Evolutionary conservation across 2,888 invertebrate species (phyloP).

Genomic region (Barypeithes pellucidus): DNA sequence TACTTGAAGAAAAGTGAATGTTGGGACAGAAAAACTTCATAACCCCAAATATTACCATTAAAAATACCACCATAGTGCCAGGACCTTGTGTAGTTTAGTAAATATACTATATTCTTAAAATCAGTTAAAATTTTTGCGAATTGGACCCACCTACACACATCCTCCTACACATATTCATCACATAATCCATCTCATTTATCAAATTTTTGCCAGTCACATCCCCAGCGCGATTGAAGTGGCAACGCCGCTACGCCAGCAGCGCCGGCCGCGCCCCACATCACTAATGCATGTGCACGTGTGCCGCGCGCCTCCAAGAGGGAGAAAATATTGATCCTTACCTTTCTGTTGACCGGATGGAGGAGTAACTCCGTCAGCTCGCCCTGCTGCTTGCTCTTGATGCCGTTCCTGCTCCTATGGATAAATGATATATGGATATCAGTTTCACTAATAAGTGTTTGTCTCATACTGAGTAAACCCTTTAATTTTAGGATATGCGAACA

Average conservation of each 20-base stretch:
- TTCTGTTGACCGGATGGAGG: conserved; percentile 58
- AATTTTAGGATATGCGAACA: too few species aligned
- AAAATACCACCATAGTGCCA: too few species aligned
- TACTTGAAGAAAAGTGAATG: too few species aligned
- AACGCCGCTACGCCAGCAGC: conserved; percentile 70
- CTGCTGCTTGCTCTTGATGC: conserved; percentile 51
- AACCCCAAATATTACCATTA: too few species aligned
- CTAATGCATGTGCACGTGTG: conserved; percentile 70
- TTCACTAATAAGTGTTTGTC: neutral
- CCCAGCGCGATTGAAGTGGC: conserved; percentile 52
- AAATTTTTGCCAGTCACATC: neutral
- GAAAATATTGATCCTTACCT: conserved; percentile 65
- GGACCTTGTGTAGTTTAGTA: too few species aligned
- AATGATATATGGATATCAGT: neutral
- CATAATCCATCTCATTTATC: neutral
- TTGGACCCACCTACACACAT: too few species aligned
- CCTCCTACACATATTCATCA: too few species aligned
- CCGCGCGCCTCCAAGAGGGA: conserved; percentile 56
- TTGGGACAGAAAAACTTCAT: too few species aligned
- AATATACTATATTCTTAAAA: too few species aligned
- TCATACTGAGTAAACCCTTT: too few species aligned
- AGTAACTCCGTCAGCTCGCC: conserved; percentile 58
- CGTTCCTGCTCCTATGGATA: conserved; percentile 30
- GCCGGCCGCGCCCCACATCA: conserved; percentile 71
- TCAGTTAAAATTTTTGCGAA: too few species aligned